Conservation (phyloP, 2,113 vertebrate genomes). For the Athene noctua region DNA sequence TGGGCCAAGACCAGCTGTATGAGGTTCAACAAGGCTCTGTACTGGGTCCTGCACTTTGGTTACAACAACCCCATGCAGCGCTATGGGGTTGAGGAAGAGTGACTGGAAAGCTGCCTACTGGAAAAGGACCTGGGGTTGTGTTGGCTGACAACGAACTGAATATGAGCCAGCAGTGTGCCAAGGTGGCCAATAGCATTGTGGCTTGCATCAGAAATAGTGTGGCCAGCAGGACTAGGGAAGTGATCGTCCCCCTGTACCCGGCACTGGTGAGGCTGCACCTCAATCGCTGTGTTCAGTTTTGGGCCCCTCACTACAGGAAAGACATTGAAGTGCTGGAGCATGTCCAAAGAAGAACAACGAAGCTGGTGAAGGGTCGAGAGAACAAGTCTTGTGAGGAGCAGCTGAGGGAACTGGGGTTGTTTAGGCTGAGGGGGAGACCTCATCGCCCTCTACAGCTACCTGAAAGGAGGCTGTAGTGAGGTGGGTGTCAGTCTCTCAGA, state of each 20-base stretch:
- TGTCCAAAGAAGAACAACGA: no score
- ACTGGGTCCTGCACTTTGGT: neutral
- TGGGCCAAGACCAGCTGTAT: no score
- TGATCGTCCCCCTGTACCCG: neutral
- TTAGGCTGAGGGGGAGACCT: no score
- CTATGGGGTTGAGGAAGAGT: no score
- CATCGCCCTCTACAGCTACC: no score
- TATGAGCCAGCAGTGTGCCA: neutral
- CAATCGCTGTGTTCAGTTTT: fast-evolving
- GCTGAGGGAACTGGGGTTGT: no score
- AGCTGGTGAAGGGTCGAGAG: no score
- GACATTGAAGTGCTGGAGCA: no score
- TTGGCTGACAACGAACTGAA: neutral
- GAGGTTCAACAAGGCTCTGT: neutral
- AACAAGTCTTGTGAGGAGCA: no score
- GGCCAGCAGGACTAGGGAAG: neutral
- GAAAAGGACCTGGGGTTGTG: neutral
- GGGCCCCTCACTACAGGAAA: no score
- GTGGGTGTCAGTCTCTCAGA: no score
- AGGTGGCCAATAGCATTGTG: neutral
- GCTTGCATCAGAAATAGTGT: neutral
- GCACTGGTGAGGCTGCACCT: neutral
- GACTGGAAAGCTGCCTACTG: neutral
- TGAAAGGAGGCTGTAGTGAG: no score
- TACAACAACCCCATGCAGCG: neutral